Evolutionary conservation across 2,797 vertebrate species (phyloP), one percentile per base, ranked within the genome.

Genomic region (Enteromius radiatus): DNA sequence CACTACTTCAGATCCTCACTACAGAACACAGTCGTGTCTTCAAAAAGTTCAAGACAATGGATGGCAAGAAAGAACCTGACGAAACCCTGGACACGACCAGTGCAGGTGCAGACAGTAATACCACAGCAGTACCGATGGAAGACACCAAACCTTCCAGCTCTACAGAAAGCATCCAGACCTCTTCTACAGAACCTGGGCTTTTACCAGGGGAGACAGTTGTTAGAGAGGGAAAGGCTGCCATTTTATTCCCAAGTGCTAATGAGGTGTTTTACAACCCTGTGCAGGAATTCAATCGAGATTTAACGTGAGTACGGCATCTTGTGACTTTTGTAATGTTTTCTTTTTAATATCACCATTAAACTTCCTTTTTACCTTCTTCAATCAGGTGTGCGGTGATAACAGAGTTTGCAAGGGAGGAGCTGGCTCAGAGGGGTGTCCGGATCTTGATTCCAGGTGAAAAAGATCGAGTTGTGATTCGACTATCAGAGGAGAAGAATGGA

Each of bases 231-330:
- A 94, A 94, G 65, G 97, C 96, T 1, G 82, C 92, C 64, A 96
- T 98, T 81, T 87, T 94, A 87, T 97, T 96, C 83, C 96, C 97
- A 33, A 95, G 85, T 76, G 95, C 95, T 56, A 97, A 97, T 28
- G 95, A 98, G 87, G 97, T 98, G 47, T 98, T 98, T 88, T 98
- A 98, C 88, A 98, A 98, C 80, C 97, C 97, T 0, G 97, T 98
- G 69, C 97, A 98, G 91, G 97, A 96, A 89, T 98, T 98, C 85
- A 98, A 98, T 93, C 92, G 97, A 84, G 97, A 98, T 85, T 86
- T 98, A 80, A 98, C 97, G 97, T 98, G 86, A 96, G 97, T 86
- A 26, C 54, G 6, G 19, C 1, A 9, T 36, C 21, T 56, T 56
- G n/a, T 21, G 28, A 67, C 26, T 3, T 9, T 43, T 3, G 3